A percentile compares a stretch with the other conserved stretches of the same genome.
Conservation (phyloP, 2,888 invertebrate species). For the Orthosia gothica region DNA sequence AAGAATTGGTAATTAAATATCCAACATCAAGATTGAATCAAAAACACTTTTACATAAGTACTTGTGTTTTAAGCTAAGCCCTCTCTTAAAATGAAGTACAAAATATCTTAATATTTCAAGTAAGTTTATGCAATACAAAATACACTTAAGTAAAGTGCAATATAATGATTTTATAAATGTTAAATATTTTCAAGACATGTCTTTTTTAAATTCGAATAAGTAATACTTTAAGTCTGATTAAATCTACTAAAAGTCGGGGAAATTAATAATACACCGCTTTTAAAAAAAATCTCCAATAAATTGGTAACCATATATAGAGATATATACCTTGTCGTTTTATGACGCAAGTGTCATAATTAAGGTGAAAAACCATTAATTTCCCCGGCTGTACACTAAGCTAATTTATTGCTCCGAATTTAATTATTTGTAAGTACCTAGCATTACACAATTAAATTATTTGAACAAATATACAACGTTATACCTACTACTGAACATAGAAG, state of each 20-base stretch:
- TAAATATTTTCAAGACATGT: slow-evolving; percentile 41
- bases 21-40: slow-evolving; percentile 26
- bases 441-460: slow-evolving; percentile 25
- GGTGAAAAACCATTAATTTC: background rate
- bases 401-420: slow-evolving; percentile 29
- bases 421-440: slow-evolving; percentile 13
- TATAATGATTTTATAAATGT: slow-evolving; percentile 3
- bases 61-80: slow-evolving; percentile 14
- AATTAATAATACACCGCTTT: background rate
- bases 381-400: slow-evolving; percentile 1
- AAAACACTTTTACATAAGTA: slow-evolving; percentile 27
- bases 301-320: background rate
- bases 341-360: background rate
- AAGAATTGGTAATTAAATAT: slow-evolving; percentile 20
- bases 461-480: slow-evolving; percentile 30
- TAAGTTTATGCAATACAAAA: slow-evolving; percentile 28
- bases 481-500: slow-evolving; percentile 30
- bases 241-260: slow-evolving; percentile 20
- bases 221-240: slow-evolving; percentile 49
- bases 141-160: slow-evolving; percentile 10
- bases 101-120: slow-evolving; percentile 20
- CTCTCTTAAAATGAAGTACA: slow-evolving; percentile 18
- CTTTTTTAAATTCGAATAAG: slow-evolving; percentile 55
- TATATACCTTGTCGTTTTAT: background rate
- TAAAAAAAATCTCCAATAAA: background rate